Evolutionary conservation across 2,888 invertebrate genomes (phyloP).

Genomic region (Yponomeuta cagnagella): DNA sequence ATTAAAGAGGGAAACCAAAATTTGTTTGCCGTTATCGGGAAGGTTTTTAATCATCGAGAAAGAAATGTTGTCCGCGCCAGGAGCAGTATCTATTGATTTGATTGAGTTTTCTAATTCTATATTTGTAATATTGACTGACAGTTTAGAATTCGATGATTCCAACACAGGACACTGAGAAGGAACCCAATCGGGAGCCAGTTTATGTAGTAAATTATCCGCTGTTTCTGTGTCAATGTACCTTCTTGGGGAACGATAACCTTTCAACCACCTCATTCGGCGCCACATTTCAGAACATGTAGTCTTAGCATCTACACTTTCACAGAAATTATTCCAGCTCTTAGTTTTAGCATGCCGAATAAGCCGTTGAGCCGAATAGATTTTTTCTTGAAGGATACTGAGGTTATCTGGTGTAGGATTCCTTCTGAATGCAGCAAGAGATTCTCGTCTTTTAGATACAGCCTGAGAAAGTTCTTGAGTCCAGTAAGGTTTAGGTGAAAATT

Average conservation of each 20-base stretch:
- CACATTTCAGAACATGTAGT: no score
- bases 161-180: background rate
- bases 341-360: conserved; percentile 5
- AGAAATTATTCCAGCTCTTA: conserved; percentile 4
- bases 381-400: background rate
- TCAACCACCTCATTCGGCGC: no score
- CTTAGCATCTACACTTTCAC: background rate
- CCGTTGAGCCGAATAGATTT: background rate
- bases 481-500: conserved; percentile 9
- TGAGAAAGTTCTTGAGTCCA: conserved; percentile 7
- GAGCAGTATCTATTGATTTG: conserved; percentile 9
- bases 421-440: background rate
- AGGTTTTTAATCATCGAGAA: conserved; percentile 12
- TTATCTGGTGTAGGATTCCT: conserved; percentile 5
- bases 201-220: background rate
- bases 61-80: conserved; percentile 1
- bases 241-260: background rate
- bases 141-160: background rate
- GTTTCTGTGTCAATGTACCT: background rate
- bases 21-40: background rate
- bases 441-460: conserved; percentile 2
- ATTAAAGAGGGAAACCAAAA: conserved; percentile 5
- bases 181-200: background rate
- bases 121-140: background rate
- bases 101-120: background rate